A percentile compares a stretch with the other conserved stretches of the same genome.
Conservation (phyloP, 2,888 invertebrate genomes). For the Lasius platythorax region DNA sequence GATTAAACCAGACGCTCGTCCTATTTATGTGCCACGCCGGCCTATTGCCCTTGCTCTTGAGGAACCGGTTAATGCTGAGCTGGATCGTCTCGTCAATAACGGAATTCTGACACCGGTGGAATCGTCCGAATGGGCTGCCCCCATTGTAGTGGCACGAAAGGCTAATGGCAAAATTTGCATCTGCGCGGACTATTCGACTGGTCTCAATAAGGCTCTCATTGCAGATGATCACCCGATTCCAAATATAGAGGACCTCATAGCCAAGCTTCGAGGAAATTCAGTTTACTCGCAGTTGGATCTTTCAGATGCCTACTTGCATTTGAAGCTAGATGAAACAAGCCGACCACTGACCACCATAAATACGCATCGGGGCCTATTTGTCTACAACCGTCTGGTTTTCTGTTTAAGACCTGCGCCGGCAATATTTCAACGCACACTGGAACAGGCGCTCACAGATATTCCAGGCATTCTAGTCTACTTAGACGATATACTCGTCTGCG, state of each 20-base stretch:
- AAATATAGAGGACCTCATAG: neutral
- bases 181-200: neutral
- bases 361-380: neutral
- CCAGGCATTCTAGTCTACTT: neutral
- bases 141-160: neutral
- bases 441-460: neutral
- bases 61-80: neutral
- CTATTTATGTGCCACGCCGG: neutral
- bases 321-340: neutral
- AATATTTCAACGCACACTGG: neutral
- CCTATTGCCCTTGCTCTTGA: neutral
- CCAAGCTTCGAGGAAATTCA: neutral
- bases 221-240: neutral
- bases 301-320: neutral
- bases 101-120: neutral
- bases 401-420: neutral
- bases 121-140: neutral
- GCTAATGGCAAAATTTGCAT: neutral
- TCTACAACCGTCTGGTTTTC: neutral
- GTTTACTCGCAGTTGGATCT: neutral
- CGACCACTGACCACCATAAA: neutral
- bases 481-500: neutral
- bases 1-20: neutral
- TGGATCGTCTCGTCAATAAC: neutral
- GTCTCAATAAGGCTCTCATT: neutral